These are phyloP conservation scores for Crocuta crocuta DNA, from an alignment of 2,113 vertebrate species.

Conservation along the genomic window DNA sequence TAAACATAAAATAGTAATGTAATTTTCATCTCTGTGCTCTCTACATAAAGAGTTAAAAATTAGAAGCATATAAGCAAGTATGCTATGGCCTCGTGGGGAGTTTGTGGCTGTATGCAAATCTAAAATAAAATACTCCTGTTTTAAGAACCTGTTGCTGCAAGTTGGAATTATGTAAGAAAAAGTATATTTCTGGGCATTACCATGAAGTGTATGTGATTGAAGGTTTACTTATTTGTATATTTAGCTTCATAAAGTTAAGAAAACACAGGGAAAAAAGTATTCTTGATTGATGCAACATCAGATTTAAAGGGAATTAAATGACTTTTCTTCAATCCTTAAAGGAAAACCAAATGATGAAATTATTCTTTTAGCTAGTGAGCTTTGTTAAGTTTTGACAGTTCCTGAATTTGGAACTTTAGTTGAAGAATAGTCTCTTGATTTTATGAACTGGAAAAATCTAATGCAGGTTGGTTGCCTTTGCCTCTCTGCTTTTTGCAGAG, in stretches of 20 bases:
- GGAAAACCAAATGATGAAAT: slow-evolving; percentile 66
- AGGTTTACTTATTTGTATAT: background rate
- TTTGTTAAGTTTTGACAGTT: slow-evolving; percentile 57
- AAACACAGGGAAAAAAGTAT: background rate
- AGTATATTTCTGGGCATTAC: background rate
- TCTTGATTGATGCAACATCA: slow-evolving; percentile 39
- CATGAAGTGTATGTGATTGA: background rate
- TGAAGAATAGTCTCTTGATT: slow-evolving; percentile 24
- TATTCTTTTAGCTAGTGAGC: background rate
- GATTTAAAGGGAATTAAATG: slow-evolving; percentile 56
- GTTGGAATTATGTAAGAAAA: background rate
- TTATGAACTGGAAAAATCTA: slow-evolving; percentile 7
- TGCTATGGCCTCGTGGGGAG: background rate
- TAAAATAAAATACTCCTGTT: background rate
- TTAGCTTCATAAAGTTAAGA: background rate
- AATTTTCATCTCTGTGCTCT: background rate
- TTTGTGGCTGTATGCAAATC: background rate
- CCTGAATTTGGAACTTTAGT: slow-evolving; percentile 37
- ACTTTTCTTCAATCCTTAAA: slow-evolving; percentile 26
- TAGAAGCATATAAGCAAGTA: background rate
- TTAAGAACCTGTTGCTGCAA: background rate
- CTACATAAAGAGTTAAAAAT: background rate
- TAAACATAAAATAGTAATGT: background rate
- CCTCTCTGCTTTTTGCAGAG: background rate
- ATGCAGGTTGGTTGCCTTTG: background rate